A percentile compares a stretch with the other conserved stretches of the same genome.
Evolutionary conservation across 2,888 invertebrate genomes (phyloP).

Genomic region (Busseola fusca): DNA sequence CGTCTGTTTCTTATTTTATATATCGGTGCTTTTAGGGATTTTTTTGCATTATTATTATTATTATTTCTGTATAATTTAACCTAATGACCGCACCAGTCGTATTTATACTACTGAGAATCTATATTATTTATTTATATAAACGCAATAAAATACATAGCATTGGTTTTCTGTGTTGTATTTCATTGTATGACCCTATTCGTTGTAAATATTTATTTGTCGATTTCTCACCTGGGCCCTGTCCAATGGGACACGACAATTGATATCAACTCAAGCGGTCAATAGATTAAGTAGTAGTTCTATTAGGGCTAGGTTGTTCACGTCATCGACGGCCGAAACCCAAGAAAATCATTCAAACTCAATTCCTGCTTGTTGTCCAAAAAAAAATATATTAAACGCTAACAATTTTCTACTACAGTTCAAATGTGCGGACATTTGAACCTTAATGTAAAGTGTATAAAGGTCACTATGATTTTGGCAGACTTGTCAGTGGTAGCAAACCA

Average conservation of each 20-base stretch:
- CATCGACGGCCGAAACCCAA: background rate
- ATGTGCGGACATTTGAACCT: too few species aligned
- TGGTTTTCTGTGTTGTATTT: too few species aligned
- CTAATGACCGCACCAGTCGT: background rate
- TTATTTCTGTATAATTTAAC: background rate
- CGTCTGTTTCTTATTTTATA: background rate
- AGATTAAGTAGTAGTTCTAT: background rate
- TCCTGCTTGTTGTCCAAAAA: background rate
- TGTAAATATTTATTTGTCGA: background rate
- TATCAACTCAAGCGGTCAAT: background rate
- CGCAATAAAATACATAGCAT: background rate
- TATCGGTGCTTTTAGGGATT: background rate
- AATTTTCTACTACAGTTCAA: background rate
- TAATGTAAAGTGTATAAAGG: too few species aligned
- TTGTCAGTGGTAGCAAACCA: too few species aligned
- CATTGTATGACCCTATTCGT: background rate
- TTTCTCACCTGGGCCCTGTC: too few species aligned
- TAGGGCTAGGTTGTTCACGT: background rate
- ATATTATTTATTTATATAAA: background rate
- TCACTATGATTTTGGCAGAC: too few species aligned
- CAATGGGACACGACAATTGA: background rate
- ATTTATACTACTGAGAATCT: background rate
- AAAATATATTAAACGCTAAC: rapidly evolving
- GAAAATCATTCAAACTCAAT: background rate
- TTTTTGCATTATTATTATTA: background rate